Percentiles rank a stretch among this genome's conserved stretches.
Evolutionary conservation across 2,888 invertebrate species (phyloP).

Genomic region (Erannis defoliaria): DNA sequence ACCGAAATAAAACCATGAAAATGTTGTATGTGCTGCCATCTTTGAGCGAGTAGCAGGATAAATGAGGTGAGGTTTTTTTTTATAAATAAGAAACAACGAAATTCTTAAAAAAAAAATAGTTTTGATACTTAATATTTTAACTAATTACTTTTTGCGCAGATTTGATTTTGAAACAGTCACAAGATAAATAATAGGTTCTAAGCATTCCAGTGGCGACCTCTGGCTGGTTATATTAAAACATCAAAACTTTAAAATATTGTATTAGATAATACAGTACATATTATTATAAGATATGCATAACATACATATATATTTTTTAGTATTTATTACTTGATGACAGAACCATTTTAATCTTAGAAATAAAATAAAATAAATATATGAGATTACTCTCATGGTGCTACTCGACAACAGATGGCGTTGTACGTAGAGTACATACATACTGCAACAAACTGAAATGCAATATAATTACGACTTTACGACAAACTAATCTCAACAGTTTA

Average conservation of each 20-base stretch:
- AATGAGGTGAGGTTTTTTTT: background rate
- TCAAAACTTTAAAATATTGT: background rate
- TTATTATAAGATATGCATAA: too few relatives aligned
- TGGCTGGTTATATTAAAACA: background rate
- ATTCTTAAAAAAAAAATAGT: too few relatives aligned
- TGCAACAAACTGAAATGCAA: background rate
- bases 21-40: constrained; percentile 56
- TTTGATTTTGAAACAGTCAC: background rate
- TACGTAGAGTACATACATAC: background rate
- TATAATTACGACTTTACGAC: too few relatives aligned
- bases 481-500: too few relatives aligned
- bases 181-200: background rate
- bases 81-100: too few relatives aligned
- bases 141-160: background rate
- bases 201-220: background rate
- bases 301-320: too few relatives aligned
- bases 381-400: constrained; percentile 46
- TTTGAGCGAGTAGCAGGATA: constrained; percentile 59
- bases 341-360: background rate
- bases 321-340: too few relatives aligned
- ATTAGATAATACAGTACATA: too few relatives aligned
- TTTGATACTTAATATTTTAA: background rate
- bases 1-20: background rate
- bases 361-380: background rate
- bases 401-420: constrained; percentile 65